These are phyloP conservation scores for Bos indicus DNA, from an alignment of 2,113 vertebrate species.

Conservation along the genomic window DNA sequence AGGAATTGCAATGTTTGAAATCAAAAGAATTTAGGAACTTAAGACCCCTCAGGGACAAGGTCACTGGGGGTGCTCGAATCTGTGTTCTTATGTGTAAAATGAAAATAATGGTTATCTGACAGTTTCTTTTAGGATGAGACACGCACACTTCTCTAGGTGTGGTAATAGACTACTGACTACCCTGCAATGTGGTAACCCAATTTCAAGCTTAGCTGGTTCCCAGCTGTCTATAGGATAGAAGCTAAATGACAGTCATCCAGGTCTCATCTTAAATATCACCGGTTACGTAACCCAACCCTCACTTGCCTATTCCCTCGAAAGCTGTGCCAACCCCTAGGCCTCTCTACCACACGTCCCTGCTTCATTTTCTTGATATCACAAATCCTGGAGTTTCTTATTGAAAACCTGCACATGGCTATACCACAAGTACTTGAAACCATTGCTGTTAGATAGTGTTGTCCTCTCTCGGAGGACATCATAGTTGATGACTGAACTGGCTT, in stretches of 20 bases:
- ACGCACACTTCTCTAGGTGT: background rate
- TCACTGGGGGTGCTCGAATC: background rate
- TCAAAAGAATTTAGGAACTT: background rate
- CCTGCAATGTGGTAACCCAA: background rate
- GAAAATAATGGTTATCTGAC: background rate
- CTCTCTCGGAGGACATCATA: background rate
- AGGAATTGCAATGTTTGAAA: background rate
- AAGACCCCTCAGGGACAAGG: background rate
- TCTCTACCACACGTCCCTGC: background rate
- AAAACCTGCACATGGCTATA: background rate
- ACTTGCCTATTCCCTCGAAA: background rate
- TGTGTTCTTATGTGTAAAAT: background rate
- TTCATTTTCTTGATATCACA: background rate
- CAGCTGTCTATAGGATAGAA: background rate
- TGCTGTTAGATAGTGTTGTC: background rate
- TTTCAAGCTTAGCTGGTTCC: background rate
- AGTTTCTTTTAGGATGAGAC: background rate
- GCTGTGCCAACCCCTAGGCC: background rate
- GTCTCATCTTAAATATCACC: background rate
- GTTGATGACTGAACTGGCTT: background rate
- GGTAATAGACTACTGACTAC: background rate
- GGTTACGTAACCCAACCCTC: background rate
- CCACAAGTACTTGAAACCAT: background rate
- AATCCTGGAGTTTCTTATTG: background rate
- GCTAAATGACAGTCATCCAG: background rate